phyloP scores from a whole-genome alignment of 2,888 invertebrate species.

The Incurvaria masculella region DNA sequence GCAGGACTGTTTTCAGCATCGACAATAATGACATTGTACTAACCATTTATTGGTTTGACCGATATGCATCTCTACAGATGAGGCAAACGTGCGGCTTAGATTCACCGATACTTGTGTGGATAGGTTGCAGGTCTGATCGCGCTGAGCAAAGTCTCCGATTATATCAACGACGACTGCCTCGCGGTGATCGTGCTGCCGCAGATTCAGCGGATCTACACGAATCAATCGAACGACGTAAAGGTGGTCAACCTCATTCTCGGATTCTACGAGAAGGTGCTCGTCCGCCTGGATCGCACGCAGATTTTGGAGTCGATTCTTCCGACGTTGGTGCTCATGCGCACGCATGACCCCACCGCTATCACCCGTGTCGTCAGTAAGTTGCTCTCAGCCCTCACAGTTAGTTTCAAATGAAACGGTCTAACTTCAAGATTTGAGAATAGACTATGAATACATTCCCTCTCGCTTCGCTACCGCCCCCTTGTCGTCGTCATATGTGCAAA shows the following conservation, averaged over 20 bases:
- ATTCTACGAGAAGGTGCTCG: conserved; percentile 77
- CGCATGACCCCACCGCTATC: conserved; percentile 86
- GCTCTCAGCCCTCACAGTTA: no score
- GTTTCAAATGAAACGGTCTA: no score
- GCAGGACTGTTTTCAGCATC: no score
- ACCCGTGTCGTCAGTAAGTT: conserved; percentile 92
- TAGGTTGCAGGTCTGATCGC: conserved; percentile 89
- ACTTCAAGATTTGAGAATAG: no score
- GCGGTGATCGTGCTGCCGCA: conserved; percentile 78
- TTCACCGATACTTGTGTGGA: no score
- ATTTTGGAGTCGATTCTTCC: conserved; percentile 91
- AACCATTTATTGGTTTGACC: no score
- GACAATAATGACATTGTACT: no score
- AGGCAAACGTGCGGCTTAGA: no score
- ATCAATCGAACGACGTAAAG: conserved; percentile 75
- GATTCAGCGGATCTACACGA: conserved; percentile 77
- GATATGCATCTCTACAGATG: no score
- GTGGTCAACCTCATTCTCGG: conserved; percentile 75
- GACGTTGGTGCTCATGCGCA: conserved; percentile 78
- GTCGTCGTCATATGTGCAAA: no score
- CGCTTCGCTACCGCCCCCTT: no score
- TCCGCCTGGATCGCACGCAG: conserved; percentile 80
- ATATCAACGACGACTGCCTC: conserved; percentile 78
- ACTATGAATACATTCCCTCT: no score
- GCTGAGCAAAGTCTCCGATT: conserved; percentile 80